Base-by-base conservation (phyloP, 2,113 vertebrate genomes). In the Heterocephalus glaber region DNA sequence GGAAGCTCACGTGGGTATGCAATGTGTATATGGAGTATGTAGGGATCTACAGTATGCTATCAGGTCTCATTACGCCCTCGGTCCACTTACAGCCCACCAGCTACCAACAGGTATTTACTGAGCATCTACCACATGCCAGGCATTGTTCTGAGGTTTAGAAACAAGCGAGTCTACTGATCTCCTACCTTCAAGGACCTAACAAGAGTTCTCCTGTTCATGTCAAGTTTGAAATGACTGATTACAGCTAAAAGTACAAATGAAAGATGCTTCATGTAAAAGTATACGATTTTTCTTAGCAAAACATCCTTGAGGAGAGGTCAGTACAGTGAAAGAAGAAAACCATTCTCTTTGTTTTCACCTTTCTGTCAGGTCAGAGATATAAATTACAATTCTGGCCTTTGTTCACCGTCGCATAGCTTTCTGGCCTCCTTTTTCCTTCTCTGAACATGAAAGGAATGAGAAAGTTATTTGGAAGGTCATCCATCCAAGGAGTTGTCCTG, bases 261-360 rank as follows among this genome's bases (percentile, higher is more conserved):
- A 95, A 83, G 61, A 65, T 9, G 26, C 9, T 93, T 93, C 41
- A 11, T 66, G 19, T 66, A 41, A 86, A 98, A 98, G 98, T 97
- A 97, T 97, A 98, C 97, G 95, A 89, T 98, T 98, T 98, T 97
- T 97, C 96, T 98, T 98, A 98, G 98, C 97, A 98, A 98, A 90
- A 74, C 72, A 88, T 92, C 49, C 86, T 98, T 96, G 94, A 95
- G 97, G 95, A 98, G 93, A 97, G 97, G 98, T 98, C 97, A 98
- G 96, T 91, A 92, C 90, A 97, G 94, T 82, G 58, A 3, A 16
- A 44, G 97, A 47, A 80, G 87, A 98, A 97, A 89, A 80, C 95
- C 98, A 97, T 87, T 87, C 94, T 97, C 97, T 98, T 66, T 91
- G 68, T 98, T 98, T 98, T 96, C 88, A 98, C 96, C 96, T 94